phyloP scores from a whole-genome alignment of 2,797 vertebrate species.

The Rhinogobio ventralis region DNA sequence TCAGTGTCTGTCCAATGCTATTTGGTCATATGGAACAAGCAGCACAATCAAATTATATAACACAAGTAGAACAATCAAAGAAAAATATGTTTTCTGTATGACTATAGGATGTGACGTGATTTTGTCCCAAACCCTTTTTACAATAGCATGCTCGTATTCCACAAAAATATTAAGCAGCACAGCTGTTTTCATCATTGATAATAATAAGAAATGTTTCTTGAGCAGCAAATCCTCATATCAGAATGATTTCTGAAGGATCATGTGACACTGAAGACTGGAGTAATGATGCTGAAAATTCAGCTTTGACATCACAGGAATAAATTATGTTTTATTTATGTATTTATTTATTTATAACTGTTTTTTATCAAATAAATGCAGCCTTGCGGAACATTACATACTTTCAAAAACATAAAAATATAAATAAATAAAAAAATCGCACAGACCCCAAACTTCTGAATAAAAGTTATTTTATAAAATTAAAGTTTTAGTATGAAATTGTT shows the following conservation, averaged over 20 bases:
- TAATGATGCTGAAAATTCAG: neutral
- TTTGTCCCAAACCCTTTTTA: neutral
- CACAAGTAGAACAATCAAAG: neutral
- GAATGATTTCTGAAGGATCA: neutral
- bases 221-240: neutral
- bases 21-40: neutral
- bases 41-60: neutral
- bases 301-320: neutral
- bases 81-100: neutral
- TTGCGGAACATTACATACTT: neutral
- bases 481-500: too few relatives aligned
- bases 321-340: neutral
- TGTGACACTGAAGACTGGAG: neutral
- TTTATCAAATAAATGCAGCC: neutral
- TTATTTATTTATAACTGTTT: neutral
- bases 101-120: neutral
- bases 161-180: neutral
- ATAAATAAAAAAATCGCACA: too few relatives aligned
- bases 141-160: neutral
- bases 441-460: neutral
- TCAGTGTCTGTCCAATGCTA: neutral
- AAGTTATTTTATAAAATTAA: neutral
- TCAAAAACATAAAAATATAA: too few relatives aligned
- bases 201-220: neutral
- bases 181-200: neutral